Percentiles rank a stretch among this genome's conserved stretches.
These are phyloP conservation scores for Maniola jurtina DNA, from an alignment of 1,140 invertebrate species.

Conservation along the genomic window DNA sequence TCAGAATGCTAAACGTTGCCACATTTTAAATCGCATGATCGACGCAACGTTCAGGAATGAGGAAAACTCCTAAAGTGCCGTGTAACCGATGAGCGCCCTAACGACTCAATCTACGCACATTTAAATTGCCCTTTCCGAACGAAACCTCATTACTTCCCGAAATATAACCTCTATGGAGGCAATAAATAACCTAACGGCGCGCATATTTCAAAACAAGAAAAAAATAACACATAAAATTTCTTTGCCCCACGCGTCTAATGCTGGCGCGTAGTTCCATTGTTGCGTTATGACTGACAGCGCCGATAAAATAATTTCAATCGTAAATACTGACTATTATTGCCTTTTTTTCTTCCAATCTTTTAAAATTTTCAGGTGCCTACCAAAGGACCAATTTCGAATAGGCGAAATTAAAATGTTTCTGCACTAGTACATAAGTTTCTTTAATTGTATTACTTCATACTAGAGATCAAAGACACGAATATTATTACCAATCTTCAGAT, in stretches of 20 bases:
- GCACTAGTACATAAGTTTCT: too few relatives aligned
- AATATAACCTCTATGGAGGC: constrained; percentile 75
- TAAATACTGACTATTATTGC: not conserved
- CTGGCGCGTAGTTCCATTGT: constrained; percentile 52
- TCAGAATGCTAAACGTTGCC: constrained; percentile 7
- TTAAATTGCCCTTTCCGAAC: constrained; percentile 74
- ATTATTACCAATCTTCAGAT: too few relatives aligned
- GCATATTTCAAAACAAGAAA: constrained; percentile 78
- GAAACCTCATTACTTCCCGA: constrained; percentile 75
- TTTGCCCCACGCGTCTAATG: constrained; percentile 68
- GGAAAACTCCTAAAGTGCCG: constrained; percentile 34
- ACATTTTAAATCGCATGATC: constrained; percentile 37
- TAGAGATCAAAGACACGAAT: too few relatives aligned
- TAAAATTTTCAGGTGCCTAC: too few relatives aligned
- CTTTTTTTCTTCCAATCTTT: too few relatives aligned
- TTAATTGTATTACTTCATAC: too few relatives aligned
- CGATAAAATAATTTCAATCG: not conserved
- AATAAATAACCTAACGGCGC: constrained; percentile 75
- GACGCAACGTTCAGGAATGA: constrained; percentile 35
- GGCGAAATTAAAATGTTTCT: too few relatives aligned
- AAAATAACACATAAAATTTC: constrained; percentile 76
- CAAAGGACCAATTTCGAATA: too few relatives aligned
- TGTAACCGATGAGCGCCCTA: constrained; percentile 52
- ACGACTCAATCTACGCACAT: constrained; percentile 73
- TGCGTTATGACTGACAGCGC: not conserved